Evolutionary conservation across 53 echinoderm and acorn worm genomes (phyloP), one percentile per base, ranked within the genome.

Genomic region (Hippasteria phrygiana): DNA sequence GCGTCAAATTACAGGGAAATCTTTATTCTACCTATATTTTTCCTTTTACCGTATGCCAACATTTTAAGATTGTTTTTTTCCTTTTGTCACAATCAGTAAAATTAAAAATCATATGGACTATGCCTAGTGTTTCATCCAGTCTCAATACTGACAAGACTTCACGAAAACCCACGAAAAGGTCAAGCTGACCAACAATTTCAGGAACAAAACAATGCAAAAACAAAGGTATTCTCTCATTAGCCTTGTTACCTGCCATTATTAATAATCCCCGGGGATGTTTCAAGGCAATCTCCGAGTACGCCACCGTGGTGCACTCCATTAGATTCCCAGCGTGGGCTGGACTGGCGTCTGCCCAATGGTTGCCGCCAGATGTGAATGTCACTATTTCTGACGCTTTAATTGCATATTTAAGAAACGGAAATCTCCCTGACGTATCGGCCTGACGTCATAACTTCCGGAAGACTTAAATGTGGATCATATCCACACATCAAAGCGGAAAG

Each of bases 201-300:
- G 22, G 29, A 43, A 16, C 28, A 31, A 50, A 9, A 56, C 9
- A 56, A 5, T 55, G 50, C 76, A 16, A 85, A 37, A 50, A 85
- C 71, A 55, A 55, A 55, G 55, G 59, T n/a, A 8, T 8, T 55
- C 18, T 31, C 85, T 85, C 71, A 71, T 85, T 85, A 85, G 85
- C 51, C 71, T 85, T 31, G 70, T 70, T 50, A 85, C 53, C 85
- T 69, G 85, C 71, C 85, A 71, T 51, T 70, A 50, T 48, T 36
- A 70, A 71, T 85, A 42, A 85, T 42, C 13, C 22, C n/a, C 13
- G 69, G 16, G 35, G 71, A 51, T 69, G 16, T 70, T 69, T 70
- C 70, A 69, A 85, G 70, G 85, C 37, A 85, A 34, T 27, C 69
- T 24, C 85, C 85, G 43, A 71, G 48, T 71, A 45, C 1, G 85